A percentile compares a stretch with the other conserved stretches of the same genome.
These are phyloP conservation scores for Andrena bucephala DNA, from an alignment of 2,888 invertebrate genomes.

Conservation along the genomic window DNA sequence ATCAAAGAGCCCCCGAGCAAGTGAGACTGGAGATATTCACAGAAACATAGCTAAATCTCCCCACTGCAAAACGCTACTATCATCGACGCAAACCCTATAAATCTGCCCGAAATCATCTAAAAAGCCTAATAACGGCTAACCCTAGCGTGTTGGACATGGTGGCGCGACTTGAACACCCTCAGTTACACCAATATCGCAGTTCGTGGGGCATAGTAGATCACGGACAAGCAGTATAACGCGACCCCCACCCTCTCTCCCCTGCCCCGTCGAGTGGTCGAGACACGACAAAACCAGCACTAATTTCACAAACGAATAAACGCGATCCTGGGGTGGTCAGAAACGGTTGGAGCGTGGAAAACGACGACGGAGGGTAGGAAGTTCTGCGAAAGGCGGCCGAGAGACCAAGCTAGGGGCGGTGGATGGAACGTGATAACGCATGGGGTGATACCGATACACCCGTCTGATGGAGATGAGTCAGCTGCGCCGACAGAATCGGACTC, in stretches of 20 bases:
- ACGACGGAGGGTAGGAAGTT: slow-evolving; percentile 34
- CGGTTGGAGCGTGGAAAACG: slow-evolving; percentile 58
- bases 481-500: slow-evolving; percentile 36
- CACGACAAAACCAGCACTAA: slow-evolving; percentile 83
- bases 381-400: slow-evolving; percentile 56
- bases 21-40: no score
- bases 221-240: slow-evolving; percentile 28
- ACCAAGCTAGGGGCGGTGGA: slow-evolving; percentile 37
- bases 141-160: not conserved
- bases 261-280: slow-evolving; percentile 48
- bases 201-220: slow-evolving; percentile 35
- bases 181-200: slow-evolving; percentile 29
- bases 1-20: no score
- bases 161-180: slow-evolving; percentile 38
- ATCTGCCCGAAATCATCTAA: slow-evolving; percentile 24
- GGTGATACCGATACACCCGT: slow-evolving; percentile 80
- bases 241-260: slow-evolving; percentile 7
- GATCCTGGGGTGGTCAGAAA: slow-evolving; percentile 69
- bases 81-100: slow-evolving; percentile 56
- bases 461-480: slow-evolving; percentile 79
- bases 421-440: slow-evolving; percentile 79
- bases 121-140: slow-evolving; percentile 37
- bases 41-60: no score
- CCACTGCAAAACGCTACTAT: not conserved
- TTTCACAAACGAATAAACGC: slow-evolving; percentile 85